Evolutionary conservation across 92 coral and sea anemone genomes (phyloP).

Genomic region (Epizoanthus rinbou): DNA sequence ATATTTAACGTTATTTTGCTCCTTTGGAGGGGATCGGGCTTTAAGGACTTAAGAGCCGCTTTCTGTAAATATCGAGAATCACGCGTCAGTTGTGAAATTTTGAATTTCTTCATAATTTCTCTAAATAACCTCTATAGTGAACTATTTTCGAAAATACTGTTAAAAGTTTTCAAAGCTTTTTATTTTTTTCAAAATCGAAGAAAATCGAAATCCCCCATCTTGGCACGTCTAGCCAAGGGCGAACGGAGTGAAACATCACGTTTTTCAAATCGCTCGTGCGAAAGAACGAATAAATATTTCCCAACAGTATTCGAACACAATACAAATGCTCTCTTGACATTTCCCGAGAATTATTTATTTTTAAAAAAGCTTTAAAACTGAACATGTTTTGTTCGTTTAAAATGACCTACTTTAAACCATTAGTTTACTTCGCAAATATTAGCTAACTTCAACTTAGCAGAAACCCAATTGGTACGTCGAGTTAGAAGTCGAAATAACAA

Average conservation of each 20-base stretch:
- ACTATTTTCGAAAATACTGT: slow-evolving; percentile 30
- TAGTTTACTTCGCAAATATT: slow-evolving; percentile 33
- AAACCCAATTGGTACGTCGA: too few species aligned
- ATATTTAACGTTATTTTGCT: too few species aligned
- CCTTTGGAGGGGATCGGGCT: too few species aligned
- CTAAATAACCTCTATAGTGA: slow-evolving; percentile 14
- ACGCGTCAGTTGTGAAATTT: too few species aligned
- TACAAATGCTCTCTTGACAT: slow-evolving; percentile 26
- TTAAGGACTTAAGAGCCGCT: too few species aligned
- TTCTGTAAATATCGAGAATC: too few species aligned
- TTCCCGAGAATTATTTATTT: slow-evolving; percentile 15
- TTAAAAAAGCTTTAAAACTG: slow-evolving; percentile 30
- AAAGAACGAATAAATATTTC: slow-evolving; percentile 24
- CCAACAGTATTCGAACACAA: slow-evolving; percentile 29
- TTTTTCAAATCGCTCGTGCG: slow-evolving; percentile 43
- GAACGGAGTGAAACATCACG: slow-evolving; percentile 39
- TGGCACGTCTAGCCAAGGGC: slow-evolving; percentile 30
- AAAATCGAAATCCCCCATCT: slow-evolving; percentile 31
- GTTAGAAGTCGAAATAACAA: slow-evolving; percentile 32
- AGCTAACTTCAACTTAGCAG: slow-evolving; percentile 33
- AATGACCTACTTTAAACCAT: slow-evolving; percentile 35
- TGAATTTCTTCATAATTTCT: too few species aligned
- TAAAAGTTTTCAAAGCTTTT: slow-evolving; percentile 38
- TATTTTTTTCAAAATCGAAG: slow-evolving; percentile 20
- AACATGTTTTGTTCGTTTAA: slow-evolving; percentile 29